Base-by-base conservation (phyloP, 2,888 invertebrate species). In the Syrista parreyssii region DNA sequence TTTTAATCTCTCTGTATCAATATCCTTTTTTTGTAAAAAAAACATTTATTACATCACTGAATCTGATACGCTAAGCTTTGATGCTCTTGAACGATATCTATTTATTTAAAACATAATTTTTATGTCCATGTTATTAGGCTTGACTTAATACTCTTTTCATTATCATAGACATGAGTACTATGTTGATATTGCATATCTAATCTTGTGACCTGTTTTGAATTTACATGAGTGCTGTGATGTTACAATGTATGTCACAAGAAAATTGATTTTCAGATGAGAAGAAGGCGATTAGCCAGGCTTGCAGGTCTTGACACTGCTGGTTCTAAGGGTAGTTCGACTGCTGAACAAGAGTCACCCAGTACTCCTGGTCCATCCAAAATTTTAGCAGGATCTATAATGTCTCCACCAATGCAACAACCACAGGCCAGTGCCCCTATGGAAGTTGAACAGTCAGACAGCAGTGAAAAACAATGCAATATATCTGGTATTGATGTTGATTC, bases 261-360 rank as follows among this genome's bases (percentile, higher is more conserved):
- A 55, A 55, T 23, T 55, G 55, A 55, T 71, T 36, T 81, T 80
- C 91, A 96, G 96, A 96, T 96, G 91, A 94, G 96, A 85, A 93
- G 95, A 90, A 93, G 96, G 87, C 94, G 96, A 82, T 92, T 97
- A 88, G 96, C 96, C 78, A 94, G 96, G 80, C 92, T 96, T 82
- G 94, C 94, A 75, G 95, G 94, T 74, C 91, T 94, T 78, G 93
- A 94, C 82, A 93, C 93, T 73, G 91, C 92, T 79, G 92, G 92
- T 68, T 92, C 93, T 76, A 92, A 91, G 68, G 92, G 92, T 76
- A 92, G 93, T 69, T 86, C 92, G 4, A 91, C 93, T 87, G 89
- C 93, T 34, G 86, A 83, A 79, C 84, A 86, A 36, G 87, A 93
- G 88, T 90, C 92, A 84, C 93, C 92, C 87, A 93, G 84, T 90